These are phyloP conservation scores for Cryptoprocta ferox DNA, from an alignment of 2,797 vertebrate genomes.

Conservation along the genomic window DNA sequence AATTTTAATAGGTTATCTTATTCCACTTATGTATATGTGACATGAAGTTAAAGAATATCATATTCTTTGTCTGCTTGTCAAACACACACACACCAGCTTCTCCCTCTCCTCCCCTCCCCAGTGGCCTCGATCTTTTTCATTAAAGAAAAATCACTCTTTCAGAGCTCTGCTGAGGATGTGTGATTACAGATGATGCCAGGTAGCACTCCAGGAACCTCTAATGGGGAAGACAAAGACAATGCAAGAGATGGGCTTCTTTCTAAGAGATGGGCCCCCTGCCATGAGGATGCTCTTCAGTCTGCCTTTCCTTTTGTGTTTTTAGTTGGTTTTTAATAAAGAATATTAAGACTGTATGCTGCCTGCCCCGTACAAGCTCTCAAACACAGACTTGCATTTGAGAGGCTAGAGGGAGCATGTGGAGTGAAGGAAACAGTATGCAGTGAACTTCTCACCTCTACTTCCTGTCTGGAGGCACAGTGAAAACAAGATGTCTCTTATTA, in stretches of 20 bases:
- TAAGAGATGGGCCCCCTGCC: conserved; percentile 60
- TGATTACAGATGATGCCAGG: conserved; percentile 76
- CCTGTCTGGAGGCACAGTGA: conserved; percentile 62
- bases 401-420: conserved; percentile 16
- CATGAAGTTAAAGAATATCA: not conserved
- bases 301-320: conserved; percentile 65
- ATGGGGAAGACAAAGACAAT: conserved; percentile 57
- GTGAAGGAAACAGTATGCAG: conserved; percentile 24
- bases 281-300: conserved; percentile 47
- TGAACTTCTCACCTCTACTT: conserved; percentile 76
- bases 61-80: not conserved
- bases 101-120: not conserved
- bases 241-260: conserved; percentile 54
- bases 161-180: not conserved
- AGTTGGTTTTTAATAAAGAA: conserved; percentile 78
- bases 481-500: conserved; percentile 76
- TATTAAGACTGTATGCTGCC: not conserved
- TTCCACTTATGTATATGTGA: not conserved
- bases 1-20: not conserved
- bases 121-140: conserved; percentile 23
- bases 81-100: not conserved
- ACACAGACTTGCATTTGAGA: not conserved
- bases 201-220: conserved; percentile 39
- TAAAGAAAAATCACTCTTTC: conserved; percentile 43
- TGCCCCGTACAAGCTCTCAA: conserved; percentile 11